Evolutionary conservation across 1,140 invertebrate genomes (phyloP).

Genomic region (Ectropis grisescens): DNA sequence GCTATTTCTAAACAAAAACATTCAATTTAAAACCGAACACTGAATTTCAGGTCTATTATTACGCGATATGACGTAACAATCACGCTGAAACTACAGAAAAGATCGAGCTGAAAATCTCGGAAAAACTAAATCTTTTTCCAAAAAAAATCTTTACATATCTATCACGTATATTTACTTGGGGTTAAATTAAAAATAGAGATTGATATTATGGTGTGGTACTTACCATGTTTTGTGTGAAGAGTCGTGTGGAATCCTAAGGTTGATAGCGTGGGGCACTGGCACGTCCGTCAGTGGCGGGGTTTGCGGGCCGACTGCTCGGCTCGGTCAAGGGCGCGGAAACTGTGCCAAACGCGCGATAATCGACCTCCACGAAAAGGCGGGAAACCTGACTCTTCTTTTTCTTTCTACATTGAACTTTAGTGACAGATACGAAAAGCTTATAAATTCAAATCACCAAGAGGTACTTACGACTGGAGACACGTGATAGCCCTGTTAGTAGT

Average conservation of each 20-base stretch:
- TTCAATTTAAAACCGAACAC: too few species aligned
- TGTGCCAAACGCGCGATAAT: conserved; percentile 42
- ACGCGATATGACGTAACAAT: too few species aligned
- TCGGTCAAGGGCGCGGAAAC: conserved; percentile 56
- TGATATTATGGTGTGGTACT: too few species aligned
- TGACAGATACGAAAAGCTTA: neutral
- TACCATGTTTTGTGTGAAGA: conserved; percentile 45
- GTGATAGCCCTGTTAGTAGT: too few species aligned
- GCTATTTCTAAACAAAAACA: too few species aligned
- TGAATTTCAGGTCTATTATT: too few species aligned
- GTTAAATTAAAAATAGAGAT: conserved; percentile 1
- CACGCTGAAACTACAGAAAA: too few species aligned
- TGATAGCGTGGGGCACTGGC: conserved; percentile 2
- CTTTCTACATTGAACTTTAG: neutral
- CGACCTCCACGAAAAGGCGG: conserved; percentile 42
- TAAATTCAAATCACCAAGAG: too few species aligned
- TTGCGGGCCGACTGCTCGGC: conserved; percentile 38
- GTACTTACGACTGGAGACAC: too few species aligned
- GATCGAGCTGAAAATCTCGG: too few species aligned
- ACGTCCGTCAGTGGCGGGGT: conserved; percentile 23
- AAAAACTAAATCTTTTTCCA: neutral
- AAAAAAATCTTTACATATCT: neutral
- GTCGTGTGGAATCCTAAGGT: conserved; percentile 18
- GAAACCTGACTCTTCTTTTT: conserved; percentile 27
- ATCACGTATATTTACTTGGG: neutral